Evolutionary conservation across 2,797 vertebrate species (phyloP).

Genomic region (Threskiornis aethiopicus): DNA sequence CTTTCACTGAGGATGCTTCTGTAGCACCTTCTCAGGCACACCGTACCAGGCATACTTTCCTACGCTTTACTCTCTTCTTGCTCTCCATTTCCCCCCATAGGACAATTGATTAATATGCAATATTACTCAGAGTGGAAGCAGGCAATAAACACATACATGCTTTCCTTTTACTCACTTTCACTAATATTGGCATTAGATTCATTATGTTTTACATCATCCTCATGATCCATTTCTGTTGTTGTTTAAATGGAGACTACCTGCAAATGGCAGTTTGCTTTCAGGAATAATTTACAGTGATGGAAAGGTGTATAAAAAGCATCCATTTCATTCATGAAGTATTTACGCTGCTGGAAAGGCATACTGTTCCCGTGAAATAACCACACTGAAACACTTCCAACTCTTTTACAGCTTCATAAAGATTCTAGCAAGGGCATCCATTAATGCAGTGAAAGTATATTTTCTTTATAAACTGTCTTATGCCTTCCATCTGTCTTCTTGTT

Average conservation of each 20-base stretch:
- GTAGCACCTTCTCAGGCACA: background rate
- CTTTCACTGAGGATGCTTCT: background rate
- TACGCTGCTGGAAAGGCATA: constrained; percentile 40
- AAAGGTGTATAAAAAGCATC: constrained; percentile 67
- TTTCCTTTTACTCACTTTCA: constrained; percentile 51
- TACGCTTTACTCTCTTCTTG: background rate
- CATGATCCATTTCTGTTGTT: constrained; percentile 58
- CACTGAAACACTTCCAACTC: constrained; percentile 63
- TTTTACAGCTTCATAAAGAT: constrained; percentile 72
- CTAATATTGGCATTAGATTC: constrained; percentile 68
- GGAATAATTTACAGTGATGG: constrained; percentile 69
- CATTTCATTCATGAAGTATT: constrained; percentile 70
- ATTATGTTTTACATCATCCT: constrained; percentile 68
- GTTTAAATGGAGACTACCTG: constrained; percentile 61
- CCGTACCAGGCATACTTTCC: background rate
- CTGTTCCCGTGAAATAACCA: constrained; percentile 58
- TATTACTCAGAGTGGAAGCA: constrained; percentile 47
- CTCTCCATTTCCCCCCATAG: background rate
- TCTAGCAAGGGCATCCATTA: constrained; percentile 64
- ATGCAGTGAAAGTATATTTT: constrained; percentile 67
- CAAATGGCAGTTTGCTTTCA: constrained; percentile 58
- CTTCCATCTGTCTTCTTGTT: constrained; percentile 57
- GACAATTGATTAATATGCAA: constrained; percentile 60
- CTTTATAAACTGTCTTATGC: constrained; percentile 61
- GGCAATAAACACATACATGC: constrained; percentile 37